Evolutionary conservation across 2,888 invertebrate species (phyloP).

Genomic region (Leptopilina drosophilae): DNA sequence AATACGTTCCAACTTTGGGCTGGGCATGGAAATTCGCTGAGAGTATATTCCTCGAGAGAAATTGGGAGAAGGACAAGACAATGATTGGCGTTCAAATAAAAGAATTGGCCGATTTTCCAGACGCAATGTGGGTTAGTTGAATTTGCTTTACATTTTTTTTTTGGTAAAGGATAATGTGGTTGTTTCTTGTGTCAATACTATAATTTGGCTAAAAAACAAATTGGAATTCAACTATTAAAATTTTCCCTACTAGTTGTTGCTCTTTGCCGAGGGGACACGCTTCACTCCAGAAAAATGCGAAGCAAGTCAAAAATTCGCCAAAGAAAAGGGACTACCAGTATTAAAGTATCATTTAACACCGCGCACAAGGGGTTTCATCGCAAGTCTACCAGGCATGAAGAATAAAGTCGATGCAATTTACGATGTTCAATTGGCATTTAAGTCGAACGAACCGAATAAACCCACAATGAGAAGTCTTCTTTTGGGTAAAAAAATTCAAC

Average conservation of each 20-base stretch:
- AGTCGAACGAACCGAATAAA: constrained; percentile 81
- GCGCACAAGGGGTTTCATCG: constrained; percentile 95
- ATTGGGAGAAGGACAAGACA: constrained; percentile 93
- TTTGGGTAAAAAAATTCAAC: constrained; percentile 84
- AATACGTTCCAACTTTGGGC: constrained; percentile 94
- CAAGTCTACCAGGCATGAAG: constrained; percentile 89
- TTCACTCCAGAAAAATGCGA: constrained; percentile 92
- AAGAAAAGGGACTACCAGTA: constrained; percentile 89
- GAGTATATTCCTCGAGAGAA: constrained; percentile 94
- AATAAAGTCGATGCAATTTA: constrained; percentile 90
- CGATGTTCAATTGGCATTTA: constrained; percentile 88
- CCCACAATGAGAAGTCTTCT: constrained; percentile 90
- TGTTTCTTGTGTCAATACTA: no score
- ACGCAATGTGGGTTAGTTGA: constrained; percentile 89
- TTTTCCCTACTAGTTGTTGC: constrained; percentile 82
- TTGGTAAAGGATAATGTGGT: no score
- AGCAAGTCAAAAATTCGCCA: constrained; percentile 91
- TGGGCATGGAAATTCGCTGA: constrained; percentile 99
- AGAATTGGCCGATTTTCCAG: constrained; percentile 91
- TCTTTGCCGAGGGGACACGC: constrained; percentile 96
- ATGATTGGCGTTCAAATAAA: constrained; percentile 88
- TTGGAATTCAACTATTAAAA: no score
- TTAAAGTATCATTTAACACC: constrained; percentile 95
- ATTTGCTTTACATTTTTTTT: no score
- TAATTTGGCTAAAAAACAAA: no score